Conservation (phyloP, 2,888 invertebrate genomes). For the Penaeus monodon region DNA sequence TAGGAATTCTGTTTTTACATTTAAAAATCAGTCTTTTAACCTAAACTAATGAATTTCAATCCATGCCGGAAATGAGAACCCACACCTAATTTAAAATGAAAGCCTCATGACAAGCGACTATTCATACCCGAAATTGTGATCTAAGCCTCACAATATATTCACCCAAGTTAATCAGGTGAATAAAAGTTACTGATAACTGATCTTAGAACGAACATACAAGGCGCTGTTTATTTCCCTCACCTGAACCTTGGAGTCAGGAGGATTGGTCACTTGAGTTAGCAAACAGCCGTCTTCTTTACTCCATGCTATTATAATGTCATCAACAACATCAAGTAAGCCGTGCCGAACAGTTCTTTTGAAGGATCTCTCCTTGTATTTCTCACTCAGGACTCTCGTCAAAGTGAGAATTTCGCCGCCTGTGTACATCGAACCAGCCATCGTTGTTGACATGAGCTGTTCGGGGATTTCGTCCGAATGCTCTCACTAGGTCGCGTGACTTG, state of each 20-base stretch:
- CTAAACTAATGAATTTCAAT: too few species aligned
- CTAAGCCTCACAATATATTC: too few species aligned
- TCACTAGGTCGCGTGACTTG: neutral
- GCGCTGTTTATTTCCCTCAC: constrained; percentile 3
- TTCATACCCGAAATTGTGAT: too few species aligned
- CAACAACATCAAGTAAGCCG: constrained; percentile 34
- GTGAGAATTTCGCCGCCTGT: neutral
- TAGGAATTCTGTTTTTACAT: too few species aligned
- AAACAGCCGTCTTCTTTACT: constrained; percentile 57
- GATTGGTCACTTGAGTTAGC: constrained; percentile 38
- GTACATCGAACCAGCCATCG: constrained; percentile 17
- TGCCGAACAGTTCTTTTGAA: constrained; percentile 4
- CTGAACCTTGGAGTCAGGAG: constrained; percentile 45
- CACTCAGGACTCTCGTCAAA: constrained; percentile 14
- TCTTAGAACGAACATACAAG: too few species aligned
- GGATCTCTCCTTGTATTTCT: constrained; percentile 23
- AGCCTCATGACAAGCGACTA: too few species aligned
- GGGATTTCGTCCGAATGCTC: too few species aligned
- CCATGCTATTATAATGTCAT: constrained; percentile 58
- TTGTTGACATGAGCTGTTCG: constrained; percentile 11
- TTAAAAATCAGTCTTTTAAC: too few species aligned
- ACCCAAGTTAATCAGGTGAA: too few species aligned
- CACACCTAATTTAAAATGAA: too few species aligned
- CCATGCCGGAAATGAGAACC: too few species aligned
- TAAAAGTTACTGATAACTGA: too few species aligned